phyloP scores from a whole-genome alignment of 2,888 invertebrate genomes.

The Fragum whitleyi region DNA sequence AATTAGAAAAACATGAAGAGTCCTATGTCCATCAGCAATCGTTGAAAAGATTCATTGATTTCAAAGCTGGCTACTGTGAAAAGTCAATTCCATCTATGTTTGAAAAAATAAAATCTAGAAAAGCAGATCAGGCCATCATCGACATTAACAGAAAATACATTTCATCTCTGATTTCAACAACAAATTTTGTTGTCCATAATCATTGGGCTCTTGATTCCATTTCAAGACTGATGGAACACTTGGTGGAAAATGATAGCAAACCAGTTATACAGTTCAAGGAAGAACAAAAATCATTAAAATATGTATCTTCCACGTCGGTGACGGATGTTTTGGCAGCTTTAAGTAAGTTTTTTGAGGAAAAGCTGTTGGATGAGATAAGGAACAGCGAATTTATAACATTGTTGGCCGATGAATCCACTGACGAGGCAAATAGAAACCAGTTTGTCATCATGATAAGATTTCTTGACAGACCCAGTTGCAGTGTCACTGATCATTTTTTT shows the following conservation, averaged over 20 bases:
- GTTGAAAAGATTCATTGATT: not conserved
- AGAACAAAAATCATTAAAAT: not conserved
- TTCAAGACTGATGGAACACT: not conserved
- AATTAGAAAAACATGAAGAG: conserved; percentile 18
- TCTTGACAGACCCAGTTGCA: not conserved
- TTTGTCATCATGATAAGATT: conserved; percentile 35
- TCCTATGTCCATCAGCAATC: conserved; percentile 15
- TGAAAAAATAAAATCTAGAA: not conserved
- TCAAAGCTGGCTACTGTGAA: not conserved
- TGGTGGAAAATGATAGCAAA: not conserved
- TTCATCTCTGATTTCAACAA: conserved; percentile 9
- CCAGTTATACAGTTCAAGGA: not conserved
- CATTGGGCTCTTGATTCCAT: conserved; percentile 32
- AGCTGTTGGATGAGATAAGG: not conserved
- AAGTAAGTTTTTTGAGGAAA: not conserved
- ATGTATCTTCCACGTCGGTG: conserved; percentile 23
- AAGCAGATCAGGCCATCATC: not conserved
- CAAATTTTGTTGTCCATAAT: conserved; percentile 16
- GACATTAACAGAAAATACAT: conserved; percentile 24
- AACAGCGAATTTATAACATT: conserved; percentile 2
- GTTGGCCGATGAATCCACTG: conserved; percentile 39
- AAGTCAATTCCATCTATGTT: not conserved
- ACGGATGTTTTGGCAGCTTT: conserved; percentile 9
- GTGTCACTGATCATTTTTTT: conserved; percentile 30
- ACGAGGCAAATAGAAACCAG: conserved; percentile 41